These are phyloP conservation scores for Coptotermes formosanus DNA, from an alignment of 1,140 invertebrate genomes.

Conservation along the genomic window DNA sequence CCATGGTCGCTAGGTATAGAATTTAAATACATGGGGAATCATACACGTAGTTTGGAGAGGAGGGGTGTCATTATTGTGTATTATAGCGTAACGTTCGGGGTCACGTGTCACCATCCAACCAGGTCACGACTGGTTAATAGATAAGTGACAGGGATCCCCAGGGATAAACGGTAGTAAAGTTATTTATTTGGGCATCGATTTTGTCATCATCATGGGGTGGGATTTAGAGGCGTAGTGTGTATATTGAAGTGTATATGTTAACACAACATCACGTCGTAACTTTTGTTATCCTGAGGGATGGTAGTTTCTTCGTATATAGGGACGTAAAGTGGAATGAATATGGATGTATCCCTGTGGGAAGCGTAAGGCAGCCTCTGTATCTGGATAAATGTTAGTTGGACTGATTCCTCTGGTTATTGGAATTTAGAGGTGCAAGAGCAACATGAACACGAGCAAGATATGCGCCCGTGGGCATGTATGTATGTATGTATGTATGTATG, in stretches of 20 bases:
- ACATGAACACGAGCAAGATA: background rate
- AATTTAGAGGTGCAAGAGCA: background rate
- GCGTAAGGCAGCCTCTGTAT: background rate
- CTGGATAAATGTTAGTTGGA: background rate
- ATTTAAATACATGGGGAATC: background rate
- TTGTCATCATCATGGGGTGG: slow-evolving; percentile 18
- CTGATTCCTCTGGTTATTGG: background rate
- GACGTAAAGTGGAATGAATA: background rate
- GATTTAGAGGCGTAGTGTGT: background rate
- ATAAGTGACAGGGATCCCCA: slow-evolving; percentile 16
- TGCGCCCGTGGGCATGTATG: too few species aligned
- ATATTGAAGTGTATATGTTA: background rate
- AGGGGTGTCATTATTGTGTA: background rate
- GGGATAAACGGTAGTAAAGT: background rate
- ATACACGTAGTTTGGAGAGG: background rate
- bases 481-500: too few species aligned
- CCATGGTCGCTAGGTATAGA: background rate
- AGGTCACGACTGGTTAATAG: slow-evolving; percentile 15
- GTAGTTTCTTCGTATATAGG: background rate
- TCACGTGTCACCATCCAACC: background rate
- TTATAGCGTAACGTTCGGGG: background rate
- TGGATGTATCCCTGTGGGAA: background rate
- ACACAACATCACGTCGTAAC: background rate
- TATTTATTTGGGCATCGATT: slow-evolving; percentile 27
- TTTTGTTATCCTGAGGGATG: background rate